These are phyloP conservation scores for Aphaenogaster ashmeadi DNA, from an alignment of 1,140 invertebrate species.

Conservation along the genomic window DNA sequence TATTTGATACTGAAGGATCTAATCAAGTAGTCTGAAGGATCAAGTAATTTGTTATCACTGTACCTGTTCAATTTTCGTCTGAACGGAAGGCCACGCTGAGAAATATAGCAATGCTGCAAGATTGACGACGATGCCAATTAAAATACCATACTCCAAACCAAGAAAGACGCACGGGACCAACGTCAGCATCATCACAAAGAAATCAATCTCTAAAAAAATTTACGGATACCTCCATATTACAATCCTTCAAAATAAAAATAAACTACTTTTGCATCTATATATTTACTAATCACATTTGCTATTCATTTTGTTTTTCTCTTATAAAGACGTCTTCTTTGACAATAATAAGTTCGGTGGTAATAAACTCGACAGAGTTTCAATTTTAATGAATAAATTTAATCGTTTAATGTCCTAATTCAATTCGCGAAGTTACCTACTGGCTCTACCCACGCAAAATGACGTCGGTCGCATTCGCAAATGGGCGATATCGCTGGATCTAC, in stretches of 20 bases:
- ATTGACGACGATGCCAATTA: slow-evolving; percentile 90
- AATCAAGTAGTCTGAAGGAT: not conserved
- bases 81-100: slow-evolving; percentile 88
- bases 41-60: not conserved
- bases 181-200: slow-evolving; percentile 89
- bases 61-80: slow-evolving; percentile 81
- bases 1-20: not conserved
- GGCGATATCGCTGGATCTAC: not conserved
- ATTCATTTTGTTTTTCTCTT: not conserved
- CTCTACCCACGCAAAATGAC: not conserved
- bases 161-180: slow-evolving; percentile 89
- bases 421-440: not conserved
- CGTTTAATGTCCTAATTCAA: not conserved
- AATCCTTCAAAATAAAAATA: not conserved
- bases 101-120: slow-evolving; percentile 89
- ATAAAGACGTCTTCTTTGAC: not conserved
- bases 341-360: not conserved
- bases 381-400: not conserved
- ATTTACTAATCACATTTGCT: not conserved
- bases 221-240: not conserved
- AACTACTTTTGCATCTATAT: not conserved
- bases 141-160: slow-evolving; percentile 91
- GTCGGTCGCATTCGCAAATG: not conserved
- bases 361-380: not conserved
- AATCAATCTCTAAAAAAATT: slow-evolving; percentile 88